Base-by-base conservation (phyloP, 30 jellyfish, hydroid and myxozoan genomes). In the Cassiopea xamachana region DNA sequence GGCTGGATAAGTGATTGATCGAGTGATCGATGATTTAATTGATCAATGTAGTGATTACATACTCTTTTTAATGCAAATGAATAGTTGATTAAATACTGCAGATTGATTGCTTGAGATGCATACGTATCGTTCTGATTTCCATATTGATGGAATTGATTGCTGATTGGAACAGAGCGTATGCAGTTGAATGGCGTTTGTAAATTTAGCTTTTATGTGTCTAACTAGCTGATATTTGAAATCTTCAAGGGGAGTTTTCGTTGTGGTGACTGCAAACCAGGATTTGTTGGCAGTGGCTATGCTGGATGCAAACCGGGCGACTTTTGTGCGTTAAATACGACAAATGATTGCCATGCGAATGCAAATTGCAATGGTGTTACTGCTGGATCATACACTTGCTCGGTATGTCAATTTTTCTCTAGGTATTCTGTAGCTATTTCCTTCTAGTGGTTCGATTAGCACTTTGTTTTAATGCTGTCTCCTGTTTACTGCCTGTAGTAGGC, bases 181-280 rank as follows among this genome's bases (percentile, higher is more conserved):
- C 39, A 27, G 39, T 0, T 27, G 39, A 27, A 27, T 27, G 0
- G 0, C 0, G 0, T 27, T 27, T 27, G 39, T 27, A 27, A 27
- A 27, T 27, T 27, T 27, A 27, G 39, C 0, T 27, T 27, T 27
- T 27, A 27, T 27, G 39, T 27, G 39, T 27, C 39, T 27, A 27
- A 59, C 14, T 59, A 7, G 14, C 69, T 6, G 14, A 59, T 59
- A 59, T 59, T 4, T 9, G 19, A 5, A 13, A 64, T 64, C 8
- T 64, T 79, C 46, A 84, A 96, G 99, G 99, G 99, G 13, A 96
- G 98, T 69, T 96, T 74, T 64, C 39, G 58, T 18, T 96, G 99
- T 81, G 98, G 99, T 9, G 91, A 91, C 61, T 96, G 99, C 87
- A 87, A 96, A 16, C 98, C 98, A 12, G 99, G 99, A 47, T 96